Base-by-base conservation (phyloP, 2,113 vertebrate species). In the Phycodurus eques region DNA sequence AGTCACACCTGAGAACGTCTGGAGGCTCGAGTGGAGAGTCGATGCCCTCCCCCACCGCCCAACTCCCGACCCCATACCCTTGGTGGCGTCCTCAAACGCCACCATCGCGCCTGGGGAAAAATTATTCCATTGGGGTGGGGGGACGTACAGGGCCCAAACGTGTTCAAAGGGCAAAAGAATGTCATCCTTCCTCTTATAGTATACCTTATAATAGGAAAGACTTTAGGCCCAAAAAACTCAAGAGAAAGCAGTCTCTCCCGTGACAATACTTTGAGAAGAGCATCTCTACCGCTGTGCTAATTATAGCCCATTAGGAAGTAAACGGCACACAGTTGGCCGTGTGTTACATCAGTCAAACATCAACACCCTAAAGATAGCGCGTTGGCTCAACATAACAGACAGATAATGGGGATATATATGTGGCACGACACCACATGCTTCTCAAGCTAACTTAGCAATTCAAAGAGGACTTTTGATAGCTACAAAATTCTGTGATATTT, bases 321-420 rank as follows among this genome's bases (percentile, higher is more conserved):
- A 70, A 76, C 79, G 72, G 75, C 73, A 79, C 81, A 84, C 77
- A 73, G 83, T 69, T 63, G 61, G 61, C 19, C 8, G 8, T 43
- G 77, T 77, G 87, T 89, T 90, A 80, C 85, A 85, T 89, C 85
- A 88, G 82, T 88, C 77, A 80, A 85, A 89, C 85, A 79, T 89
- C 86, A 83, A 83, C 72, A 72, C 64, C 73, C 81, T 79, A 71
- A 82, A 87, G 70, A 86, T 84, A 83, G 82, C 71, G 71, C 77
- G 64, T 72, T 78, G 73, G 64, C 69, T 82, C 86, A 75, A 80
- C 76, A 27, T 67, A 73, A 72, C 43, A 54, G 17, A 72, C 33
- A 47, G 59, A 72, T 33, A 74, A 74, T 56, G 35, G 47, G 33
- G 80, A 35, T 53, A 78, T 72, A 75, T 11, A 54, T 20, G 43